Evolutionary conservation across 2,888 invertebrate genomes (phyloP).

Genomic region (Netelia fuscicornis): DNA sequence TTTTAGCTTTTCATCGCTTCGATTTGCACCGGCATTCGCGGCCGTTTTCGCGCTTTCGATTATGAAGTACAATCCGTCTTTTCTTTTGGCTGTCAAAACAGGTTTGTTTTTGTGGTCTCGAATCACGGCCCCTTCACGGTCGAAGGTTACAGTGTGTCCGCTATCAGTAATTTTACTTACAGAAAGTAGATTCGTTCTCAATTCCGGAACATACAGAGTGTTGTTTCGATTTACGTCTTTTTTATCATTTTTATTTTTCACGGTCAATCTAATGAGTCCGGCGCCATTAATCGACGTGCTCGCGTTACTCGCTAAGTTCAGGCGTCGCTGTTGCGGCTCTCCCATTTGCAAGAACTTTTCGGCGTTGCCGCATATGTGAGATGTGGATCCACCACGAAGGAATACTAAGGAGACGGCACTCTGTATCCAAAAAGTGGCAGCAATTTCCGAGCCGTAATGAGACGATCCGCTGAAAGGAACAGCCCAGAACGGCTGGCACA

Average conservation of each 20-base stretch:
- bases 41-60: too few relatives aligned
- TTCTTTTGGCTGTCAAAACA: too few relatives aligned
- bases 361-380: not conserved
- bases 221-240: not conserved
- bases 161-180: not conserved
- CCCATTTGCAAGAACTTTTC: too few relatives aligned
- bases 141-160: too few relatives aligned
- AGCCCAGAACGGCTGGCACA: not conserved
- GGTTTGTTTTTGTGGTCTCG: too few relatives aligned
- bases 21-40: too few relatives aligned
- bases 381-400: not conserved
- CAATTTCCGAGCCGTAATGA: not conserved
- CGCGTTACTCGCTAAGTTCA: not conserved
- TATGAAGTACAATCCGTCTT: too few relatives aligned
- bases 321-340: not conserved
- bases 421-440: too few relatives aligned
- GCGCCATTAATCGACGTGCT: too few relatives aligned
- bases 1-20: not conserved
- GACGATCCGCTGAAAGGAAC: slow-evolving; percentile 1
- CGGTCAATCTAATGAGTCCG: too few relatives aligned
- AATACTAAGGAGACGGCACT: too few relatives aligned
- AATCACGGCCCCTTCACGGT: too few relatives aligned
- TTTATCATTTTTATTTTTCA: not conserved
- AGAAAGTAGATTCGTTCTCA: slow-evolving; percentile 4
- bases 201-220: not conserved